phyloP scores from a whole-genome alignment of 2,113 vertebrate species.

The Peromyscus maniculatus region DNA sequence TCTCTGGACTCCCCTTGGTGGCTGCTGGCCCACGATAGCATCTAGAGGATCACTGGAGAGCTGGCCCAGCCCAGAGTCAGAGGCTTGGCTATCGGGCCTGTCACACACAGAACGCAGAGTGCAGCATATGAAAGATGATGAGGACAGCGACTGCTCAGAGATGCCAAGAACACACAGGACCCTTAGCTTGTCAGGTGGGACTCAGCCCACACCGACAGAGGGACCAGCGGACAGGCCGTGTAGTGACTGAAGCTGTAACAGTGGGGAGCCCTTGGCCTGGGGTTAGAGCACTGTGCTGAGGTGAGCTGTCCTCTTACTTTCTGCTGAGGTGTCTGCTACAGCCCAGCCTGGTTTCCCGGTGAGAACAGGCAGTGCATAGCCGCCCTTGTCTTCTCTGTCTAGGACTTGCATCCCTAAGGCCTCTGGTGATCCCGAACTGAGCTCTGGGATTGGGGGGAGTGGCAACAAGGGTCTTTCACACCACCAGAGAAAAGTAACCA shows the following conservation, averaged over 20 bases:
- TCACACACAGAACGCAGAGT: fast-evolving
- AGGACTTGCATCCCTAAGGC: neutral
- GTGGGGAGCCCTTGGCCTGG: neutral
- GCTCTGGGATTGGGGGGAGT: neutral
- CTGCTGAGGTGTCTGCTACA: neutral
- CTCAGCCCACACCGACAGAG: neutral
- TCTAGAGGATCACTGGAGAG: neutral
- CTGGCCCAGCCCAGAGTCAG: fast-evolving
- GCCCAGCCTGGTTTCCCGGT: neutral
- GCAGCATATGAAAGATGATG: fast-evolving
- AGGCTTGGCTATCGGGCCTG: neutral
- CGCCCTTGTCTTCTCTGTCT: fast-evolving
- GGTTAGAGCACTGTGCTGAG: neutral
- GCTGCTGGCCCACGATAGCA: neutral
- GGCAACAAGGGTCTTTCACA: neutral
- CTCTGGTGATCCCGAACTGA: neutral
- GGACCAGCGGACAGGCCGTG: neutral
- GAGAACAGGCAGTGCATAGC: fast-evolving
- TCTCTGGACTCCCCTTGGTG: neutral
- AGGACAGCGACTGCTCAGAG: neutral
- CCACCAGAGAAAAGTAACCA: neutral
- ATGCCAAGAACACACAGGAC: neutral
- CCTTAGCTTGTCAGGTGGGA: neutral
- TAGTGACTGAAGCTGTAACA: neutral
- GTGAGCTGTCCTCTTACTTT: neutral